Evolutionary conservation across 2,113 vertebrate species (phyloP).

Genomic region (Carassius gibelio): DNA sequence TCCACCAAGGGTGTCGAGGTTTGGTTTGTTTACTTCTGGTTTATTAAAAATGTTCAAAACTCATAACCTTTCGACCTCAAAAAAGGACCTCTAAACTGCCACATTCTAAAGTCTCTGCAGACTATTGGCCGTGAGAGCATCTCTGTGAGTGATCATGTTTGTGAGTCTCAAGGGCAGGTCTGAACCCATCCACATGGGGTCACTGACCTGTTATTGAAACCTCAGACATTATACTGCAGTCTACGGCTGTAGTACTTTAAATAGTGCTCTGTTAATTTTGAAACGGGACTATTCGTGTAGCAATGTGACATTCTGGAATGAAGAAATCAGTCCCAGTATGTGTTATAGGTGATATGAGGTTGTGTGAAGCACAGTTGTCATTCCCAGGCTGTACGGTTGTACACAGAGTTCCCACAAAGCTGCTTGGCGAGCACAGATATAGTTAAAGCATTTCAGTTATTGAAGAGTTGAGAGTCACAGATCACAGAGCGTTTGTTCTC

Average conservation of each 20-base stretch:
- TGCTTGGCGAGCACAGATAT: slow-evolving; percentile 62
- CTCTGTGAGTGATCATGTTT: slow-evolving; percentile 9
- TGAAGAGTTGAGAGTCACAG: slow-evolving; percentile 61
- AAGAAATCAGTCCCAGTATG: not conserved
- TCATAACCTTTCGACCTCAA: not conserved
- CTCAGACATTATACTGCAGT: slow-evolving; percentile 29
- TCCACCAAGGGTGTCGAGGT: not conserved
- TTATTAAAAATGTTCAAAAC: not conserved
- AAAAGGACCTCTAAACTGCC: not conserved
- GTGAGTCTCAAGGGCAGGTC: slow-evolving; percentile 28
- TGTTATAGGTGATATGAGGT: not conserved
- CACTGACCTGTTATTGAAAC: slow-evolving; percentile 44
- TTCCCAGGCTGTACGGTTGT: not conserved
- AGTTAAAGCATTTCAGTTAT: slow-evolving; percentile 65
- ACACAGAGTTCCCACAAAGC: slow-evolving; percentile 19
- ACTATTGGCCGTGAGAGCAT: slow-evolving; percentile 9
- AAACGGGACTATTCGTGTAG: slow-evolving; percentile 13
- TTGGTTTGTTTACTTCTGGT: not conserved
- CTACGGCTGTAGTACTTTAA: slow-evolving; percentile 37
- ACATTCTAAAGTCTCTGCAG: not conserved
- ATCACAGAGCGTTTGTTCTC: slow-evolving; percentile 58
- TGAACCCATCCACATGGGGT: slow-evolving; percentile 23
- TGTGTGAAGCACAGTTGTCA: slow-evolving; percentile 38
- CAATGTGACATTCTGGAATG: not conserved
- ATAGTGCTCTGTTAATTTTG: slow-evolving; percentile 45